These are phyloP conservation scores for Conus ventricosus DNA, from an alignment of 1,140 invertebrate species.

Conservation along the genomic window DNA sequence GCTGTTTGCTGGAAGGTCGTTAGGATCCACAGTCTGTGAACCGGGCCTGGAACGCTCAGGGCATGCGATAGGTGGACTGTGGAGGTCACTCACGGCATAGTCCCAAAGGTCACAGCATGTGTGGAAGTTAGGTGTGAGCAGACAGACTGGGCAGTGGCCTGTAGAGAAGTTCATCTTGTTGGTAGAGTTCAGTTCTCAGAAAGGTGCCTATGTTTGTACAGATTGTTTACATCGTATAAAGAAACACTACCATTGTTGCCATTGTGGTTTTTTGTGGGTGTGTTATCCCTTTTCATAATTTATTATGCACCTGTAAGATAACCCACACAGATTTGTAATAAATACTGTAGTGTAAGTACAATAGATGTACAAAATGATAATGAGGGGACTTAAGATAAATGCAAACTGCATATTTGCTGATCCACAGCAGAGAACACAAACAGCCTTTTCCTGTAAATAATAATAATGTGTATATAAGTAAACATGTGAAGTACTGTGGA, in stretches of 20 bases:
- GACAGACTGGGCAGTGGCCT: not conserved
- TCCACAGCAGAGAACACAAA: not conserved
- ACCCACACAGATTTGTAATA: not conserved
- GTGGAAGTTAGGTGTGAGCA: not conserved
- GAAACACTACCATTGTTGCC: not conserved
- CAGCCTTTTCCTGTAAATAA: not conserved
- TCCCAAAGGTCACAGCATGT: not conserved
- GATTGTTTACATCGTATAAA: not conserved
- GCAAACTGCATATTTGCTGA: not conserved
- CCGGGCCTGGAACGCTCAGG: not conserved
- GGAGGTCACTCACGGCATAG: not conserved
- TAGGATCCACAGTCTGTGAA: not conserved
- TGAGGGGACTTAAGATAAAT: not conserved
- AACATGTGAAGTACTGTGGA: not conserved
- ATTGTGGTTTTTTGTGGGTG: not conserved
- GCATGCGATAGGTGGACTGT: not conserved
- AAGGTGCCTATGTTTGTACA: constrained; percentile 5
- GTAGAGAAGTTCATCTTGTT: not conserved
- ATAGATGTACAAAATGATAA: not conserved
- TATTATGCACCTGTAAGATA: not conserved
- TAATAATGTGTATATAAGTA: not conserved
- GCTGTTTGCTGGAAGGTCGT: not conserved
- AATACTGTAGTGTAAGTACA: not conserved
- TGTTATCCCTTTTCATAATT: not conserved
- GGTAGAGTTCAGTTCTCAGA: not conserved